Evolutionary conservation across 2,113 vertebrate genomes (phyloP).

Genomic region (Buteo buteo): DNA sequence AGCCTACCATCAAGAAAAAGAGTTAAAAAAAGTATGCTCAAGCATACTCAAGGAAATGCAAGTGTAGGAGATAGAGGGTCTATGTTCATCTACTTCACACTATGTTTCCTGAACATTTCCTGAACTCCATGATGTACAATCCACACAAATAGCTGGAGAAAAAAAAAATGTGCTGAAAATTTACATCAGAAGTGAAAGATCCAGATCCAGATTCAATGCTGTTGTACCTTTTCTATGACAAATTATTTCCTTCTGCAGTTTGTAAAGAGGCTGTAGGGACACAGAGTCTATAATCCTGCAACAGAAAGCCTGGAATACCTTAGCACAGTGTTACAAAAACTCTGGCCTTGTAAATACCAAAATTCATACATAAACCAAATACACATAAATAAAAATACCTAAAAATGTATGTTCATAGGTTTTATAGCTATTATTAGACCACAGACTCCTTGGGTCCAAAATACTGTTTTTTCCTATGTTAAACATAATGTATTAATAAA

Average conservation of each 20-base stretch:
- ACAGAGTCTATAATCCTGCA: not conserved
- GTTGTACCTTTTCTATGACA: not conserved
- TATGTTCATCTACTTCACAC: not conserved
- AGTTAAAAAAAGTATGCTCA: accelerated
- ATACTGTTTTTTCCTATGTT: accelerated
- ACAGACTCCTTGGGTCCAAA: not conserved
- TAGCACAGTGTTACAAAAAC: not conserved
- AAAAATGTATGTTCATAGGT: not conserved
- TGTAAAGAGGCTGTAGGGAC: not conserved
- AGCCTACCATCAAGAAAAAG: not conserved
- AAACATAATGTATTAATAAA: not conserved
- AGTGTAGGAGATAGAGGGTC: not conserved
- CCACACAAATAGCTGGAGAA: not conserved
- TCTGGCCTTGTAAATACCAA: not conserved
- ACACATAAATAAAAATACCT: accelerated
- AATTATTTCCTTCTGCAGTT: not conserved
- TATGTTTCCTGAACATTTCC: not conserved
- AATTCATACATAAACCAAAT: not conserved
- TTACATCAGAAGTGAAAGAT: not conserved
- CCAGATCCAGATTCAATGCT: not conserved
- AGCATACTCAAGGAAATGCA: not conserved
- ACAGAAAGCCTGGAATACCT: not conserved
- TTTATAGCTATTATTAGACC: not conserved
- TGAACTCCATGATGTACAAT: not conserved
- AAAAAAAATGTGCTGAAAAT: not conserved